Base-by-base conservation (phyloP, 2,888 invertebrate species). In the Drosophila subsilvestris region DNA sequence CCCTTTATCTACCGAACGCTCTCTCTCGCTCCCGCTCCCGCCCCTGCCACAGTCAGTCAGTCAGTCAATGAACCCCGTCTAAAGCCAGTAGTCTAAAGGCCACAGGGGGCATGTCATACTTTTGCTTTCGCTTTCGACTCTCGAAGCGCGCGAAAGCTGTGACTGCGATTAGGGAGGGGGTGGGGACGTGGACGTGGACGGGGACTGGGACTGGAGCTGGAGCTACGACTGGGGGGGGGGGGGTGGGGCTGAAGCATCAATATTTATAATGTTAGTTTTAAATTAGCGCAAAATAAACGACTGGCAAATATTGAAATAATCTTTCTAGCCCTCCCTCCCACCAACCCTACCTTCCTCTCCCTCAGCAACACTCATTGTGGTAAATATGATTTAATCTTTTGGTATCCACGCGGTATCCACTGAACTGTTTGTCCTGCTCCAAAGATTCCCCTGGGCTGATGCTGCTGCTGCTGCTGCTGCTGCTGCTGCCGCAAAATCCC, bases 241-340 rank as follows among this genome's bases (percentile, higher is more conserved):
- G 44, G 12, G 20, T n/a, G 18, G 27, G 18, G 50, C 20, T 14
- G 55, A 78, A 77, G 55, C 86, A 77, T 87, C 82, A 83, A 85
- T 83, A 83, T 87, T 83, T 87, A 83, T 83, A 82, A 82, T 87
- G 88, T 83, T 83, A 85, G 82, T 82, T 83, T 83, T 83, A 83
- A 83, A 83, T 83, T 83, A 83, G 82, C 86, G 75, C 61, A 82
- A 85, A 79, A 67, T 77, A 87, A 83, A 83, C 88, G 82, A 56
- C 58, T 79, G 65, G 75, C 68, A 74, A 70, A 76, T 76, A 67
- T 79, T 85, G 62, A 60, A 53, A 79, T 61, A 74, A 68, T 77
- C 72, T 59, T 50, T 22, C 20, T 10, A n/a, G 2, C n/a, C n/a
- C 8, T 9, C 0, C 25, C n/a, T 1, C 10, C 20, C 12, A 37